Evolutionary conservation across 2,888 invertebrate species (phyloP).

Genomic region (Drosophila colorata): DNA sequence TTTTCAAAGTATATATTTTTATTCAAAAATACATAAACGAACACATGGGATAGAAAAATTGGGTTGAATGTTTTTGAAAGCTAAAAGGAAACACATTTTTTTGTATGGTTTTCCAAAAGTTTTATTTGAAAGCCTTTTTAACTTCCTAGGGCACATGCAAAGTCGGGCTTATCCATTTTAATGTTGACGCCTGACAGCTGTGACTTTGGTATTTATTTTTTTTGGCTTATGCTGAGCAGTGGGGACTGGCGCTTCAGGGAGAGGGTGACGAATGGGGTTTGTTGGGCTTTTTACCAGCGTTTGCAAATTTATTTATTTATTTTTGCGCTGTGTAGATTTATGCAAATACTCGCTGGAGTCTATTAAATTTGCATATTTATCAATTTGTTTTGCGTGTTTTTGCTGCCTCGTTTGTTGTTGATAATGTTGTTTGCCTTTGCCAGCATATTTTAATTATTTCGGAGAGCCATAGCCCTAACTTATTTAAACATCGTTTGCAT

Average conservation of each 20-base stretch:
- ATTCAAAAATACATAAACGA: no score
- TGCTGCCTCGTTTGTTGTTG: conserved; percentile 41
- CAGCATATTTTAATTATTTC: conserved; percentile 74
- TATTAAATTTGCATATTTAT: conserved; percentile 80
- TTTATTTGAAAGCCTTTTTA: no score
- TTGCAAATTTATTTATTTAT: conserved; percentile 44
- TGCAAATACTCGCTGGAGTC: conserved; percentile 70
- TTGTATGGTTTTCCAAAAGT: no score
- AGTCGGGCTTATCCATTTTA: not conserved
- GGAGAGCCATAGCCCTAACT: conserved; percentile 54
- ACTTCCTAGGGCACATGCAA: not conserved
- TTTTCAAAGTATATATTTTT: no score
- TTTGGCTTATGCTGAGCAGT: not conserved
- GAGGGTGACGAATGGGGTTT: not conserved
- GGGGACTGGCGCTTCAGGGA: no score
- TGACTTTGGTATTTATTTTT: conserved; percentile 4
- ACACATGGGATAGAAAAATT: no score
- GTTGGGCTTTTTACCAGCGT: conserved; percentile 5
- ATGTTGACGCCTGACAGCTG: conserved; percentile 9
- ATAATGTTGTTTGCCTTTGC: conserved; percentile 63
- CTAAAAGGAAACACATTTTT: no score
- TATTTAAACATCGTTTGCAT: conserved; percentile 68
- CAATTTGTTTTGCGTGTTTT: conserved; percentile 71
- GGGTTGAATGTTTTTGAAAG: no score
- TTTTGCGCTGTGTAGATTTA: conserved; percentile 61